Evolutionary conservation across 1,140 invertebrate genomes (phyloP).

Genomic region (Nephila pilipes): DNA sequence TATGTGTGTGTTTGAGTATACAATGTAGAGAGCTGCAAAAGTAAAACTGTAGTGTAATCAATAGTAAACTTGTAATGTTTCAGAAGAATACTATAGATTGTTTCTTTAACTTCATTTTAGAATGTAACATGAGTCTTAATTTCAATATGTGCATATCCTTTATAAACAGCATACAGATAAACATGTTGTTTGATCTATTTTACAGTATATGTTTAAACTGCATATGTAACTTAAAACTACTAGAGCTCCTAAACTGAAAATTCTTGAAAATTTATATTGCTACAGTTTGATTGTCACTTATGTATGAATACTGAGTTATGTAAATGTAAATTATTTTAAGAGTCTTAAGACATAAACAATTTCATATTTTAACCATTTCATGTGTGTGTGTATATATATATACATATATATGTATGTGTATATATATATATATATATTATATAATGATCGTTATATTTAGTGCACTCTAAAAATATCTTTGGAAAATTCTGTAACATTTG

Average conservation of each 20-base stretch:
- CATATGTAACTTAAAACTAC: constrained; percentile 4
- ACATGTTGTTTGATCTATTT: constrained; percentile 33
- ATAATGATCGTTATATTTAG: not conserved
- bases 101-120: constrained; percentile 40
- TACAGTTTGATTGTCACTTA: constrained; percentile 31
- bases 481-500: constrained; percentile 14
- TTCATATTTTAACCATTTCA: constrained; percentile 26
- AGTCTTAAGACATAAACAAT: not conserved
- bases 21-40: constrained; percentile 55
- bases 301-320: constrained; percentile 17
- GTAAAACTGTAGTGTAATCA: constrained; percentile 56
- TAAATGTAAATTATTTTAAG: constrained; percentile 25
- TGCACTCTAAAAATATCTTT: not conserved
- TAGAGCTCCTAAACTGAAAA: not conserved
- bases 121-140: not conserved
- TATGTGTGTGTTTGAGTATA: constrained; percentile 45
- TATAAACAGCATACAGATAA: constrained; percentile 34
- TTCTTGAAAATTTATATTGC: not conserved
- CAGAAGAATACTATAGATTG: constrained; percentile 29
- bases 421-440: too few relatives aligned
- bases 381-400: too few relatives aligned
- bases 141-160: constrained; percentile 47
- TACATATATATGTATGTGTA: too few relatives aligned
- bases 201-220: constrained; percentile 28
- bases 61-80: constrained; percentile 21